Conservation (phyloP, 1,140 invertebrate genomes). For the Ostrea edulis region DNA sequence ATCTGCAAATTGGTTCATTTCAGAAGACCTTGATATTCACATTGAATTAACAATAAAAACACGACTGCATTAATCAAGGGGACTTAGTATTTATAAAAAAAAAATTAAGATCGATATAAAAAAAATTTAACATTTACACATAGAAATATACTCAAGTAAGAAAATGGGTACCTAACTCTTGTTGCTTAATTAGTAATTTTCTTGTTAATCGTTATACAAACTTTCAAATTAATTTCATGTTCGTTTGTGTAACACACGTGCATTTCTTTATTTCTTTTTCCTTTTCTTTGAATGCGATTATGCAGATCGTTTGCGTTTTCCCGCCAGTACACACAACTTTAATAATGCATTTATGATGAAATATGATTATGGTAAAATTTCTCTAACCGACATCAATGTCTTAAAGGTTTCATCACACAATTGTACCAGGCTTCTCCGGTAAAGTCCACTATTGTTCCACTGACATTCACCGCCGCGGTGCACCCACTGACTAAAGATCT, state of each 20-base stretch:
- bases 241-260: background rate
- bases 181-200: no score
- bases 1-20: background rate
- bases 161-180: no score
- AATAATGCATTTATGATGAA: background rate
- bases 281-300: no score
- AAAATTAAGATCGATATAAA: no score
- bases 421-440: background rate
- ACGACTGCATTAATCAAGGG: background rate
- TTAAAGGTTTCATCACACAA: background rate
- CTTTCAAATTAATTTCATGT: no score
- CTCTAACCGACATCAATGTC: background rate
- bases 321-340: background rate
- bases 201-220: no score
- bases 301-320: no score
- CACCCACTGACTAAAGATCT: slow-evolving; percentile 1
- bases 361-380: background rate
- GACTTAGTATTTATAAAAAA: background rate
- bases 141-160: no score
- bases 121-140: no score
- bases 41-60: background rate
- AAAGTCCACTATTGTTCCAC: background rate
- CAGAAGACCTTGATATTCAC: background rate
- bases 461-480: background rate
- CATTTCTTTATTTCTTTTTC: background rate